Base-by-base conservation (phyloP, 2,888 invertebrate species). In the Galeopsomyia nigrocyanea region DNA sequence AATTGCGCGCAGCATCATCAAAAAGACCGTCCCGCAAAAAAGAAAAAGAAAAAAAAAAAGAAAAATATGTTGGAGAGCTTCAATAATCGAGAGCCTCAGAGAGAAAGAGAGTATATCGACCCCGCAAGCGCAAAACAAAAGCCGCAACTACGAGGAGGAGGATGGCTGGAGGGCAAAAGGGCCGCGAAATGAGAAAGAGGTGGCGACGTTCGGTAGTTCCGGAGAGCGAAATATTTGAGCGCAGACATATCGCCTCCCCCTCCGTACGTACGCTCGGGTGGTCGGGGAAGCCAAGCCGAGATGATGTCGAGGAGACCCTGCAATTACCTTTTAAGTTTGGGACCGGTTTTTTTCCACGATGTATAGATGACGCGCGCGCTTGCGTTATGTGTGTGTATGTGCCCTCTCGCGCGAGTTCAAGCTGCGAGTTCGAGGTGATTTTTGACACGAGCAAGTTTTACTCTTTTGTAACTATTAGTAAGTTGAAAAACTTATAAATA, bases 261-360 rank as follows among this genome's bases (percentile, higher is more conserved):
- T 31, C 31, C 7, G 3, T 31, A 5, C 39, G 7, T 7, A 1
- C 39, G 7, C 39, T 78, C 78, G 75, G 79, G 79, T 79, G 79
- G 79, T 79, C 79, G 77, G 55, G 71, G 74, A 26, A 21, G 50
- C 62, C 17, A 21, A 50, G 51, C 26, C 47, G 19, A 50, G 55
- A 39, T 7, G 17, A 16, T 21, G 21, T 16, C 13, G 31, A 39
- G 26, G 19, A 51, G 61, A 57, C 66, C 70, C 62, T 60, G 69
- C 70, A 74, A 74, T 74, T 74, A 74, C 22, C 60, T 46, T 5
- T n/a, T 39, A 7, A 3, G 39, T 10, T 39, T 17, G 21, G 51
- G 73, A 73, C 73, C 73, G 73, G 73, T 73, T 73, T 73, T 73
- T 61, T 68, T 68, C 7, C 46, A 31, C n/a, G 17, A 7, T 53